These are phyloP conservation scores for Tineola bisselliella DNA, from an alignment of 2,888 invertebrate species.

Conservation along the genomic window DNA sequence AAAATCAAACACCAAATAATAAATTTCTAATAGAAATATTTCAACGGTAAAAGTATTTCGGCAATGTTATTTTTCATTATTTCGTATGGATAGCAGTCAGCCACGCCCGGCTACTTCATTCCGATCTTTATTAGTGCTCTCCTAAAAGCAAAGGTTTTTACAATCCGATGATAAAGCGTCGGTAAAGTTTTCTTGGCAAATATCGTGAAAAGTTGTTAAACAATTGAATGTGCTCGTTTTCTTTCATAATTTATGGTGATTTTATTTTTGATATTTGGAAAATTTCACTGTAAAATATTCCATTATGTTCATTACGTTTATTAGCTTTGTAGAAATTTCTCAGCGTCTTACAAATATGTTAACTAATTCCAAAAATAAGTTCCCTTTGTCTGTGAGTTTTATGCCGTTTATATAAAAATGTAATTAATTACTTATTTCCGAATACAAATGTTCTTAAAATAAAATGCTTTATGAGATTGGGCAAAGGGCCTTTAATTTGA, in stretches of 20 bases:
- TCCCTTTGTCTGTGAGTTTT: neutral
- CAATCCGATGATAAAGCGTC: neutral
- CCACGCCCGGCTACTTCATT: constrained; percentile 18
- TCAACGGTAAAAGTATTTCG: too few relatives aligned
- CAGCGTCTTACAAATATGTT: neutral
- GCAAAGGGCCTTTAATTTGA: neutral
- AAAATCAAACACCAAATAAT: too few relatives aligned
- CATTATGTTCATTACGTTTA: too few relatives aligned
- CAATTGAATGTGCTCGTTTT: neutral
- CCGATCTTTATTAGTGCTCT: constrained; percentile 21
- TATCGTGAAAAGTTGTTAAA: neutral
- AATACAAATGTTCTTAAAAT: neutral
- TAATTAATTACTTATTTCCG: neutral
- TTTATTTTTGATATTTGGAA: neutral
- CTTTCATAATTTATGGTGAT: neutral
- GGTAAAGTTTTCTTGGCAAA: neutral
- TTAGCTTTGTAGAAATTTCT: too few relatives aligned
- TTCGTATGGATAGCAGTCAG: neutral
- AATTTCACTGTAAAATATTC: too few relatives aligned
- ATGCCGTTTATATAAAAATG: neutral
- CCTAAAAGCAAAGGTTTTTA: constrained; percentile 11
- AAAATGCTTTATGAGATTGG: neutral
- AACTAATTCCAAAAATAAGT: neutral
- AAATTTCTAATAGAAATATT: too few relatives aligned
- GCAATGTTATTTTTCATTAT: neutral